Base-by-base conservation (phyloP, 2,797 vertebrate genomes). In the Molossus alvarezi region DNA sequence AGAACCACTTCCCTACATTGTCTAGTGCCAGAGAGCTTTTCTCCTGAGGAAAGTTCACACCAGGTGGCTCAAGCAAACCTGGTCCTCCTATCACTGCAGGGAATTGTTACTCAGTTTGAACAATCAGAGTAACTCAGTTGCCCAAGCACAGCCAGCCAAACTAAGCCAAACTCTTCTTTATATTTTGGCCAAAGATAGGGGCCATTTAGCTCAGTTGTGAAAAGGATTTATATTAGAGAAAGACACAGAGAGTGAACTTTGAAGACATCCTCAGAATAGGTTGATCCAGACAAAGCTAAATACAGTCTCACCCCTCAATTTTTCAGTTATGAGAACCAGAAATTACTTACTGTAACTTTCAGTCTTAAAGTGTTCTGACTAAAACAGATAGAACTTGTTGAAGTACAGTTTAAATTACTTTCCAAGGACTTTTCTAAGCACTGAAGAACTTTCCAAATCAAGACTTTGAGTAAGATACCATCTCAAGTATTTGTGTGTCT, bases 341-440 rank as follows among this genome's bases (percentile, higher is more conserved):
- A 64, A 48, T 21, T 77, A 12, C 27, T 76, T 62, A 55, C 23
- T 79, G 0, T 41, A 64, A 60, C 53, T 48, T 84, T 62, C 9
- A 81, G 18, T 48, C 57, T 64, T 64, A 83, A 92, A 18, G 6
- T 23, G 2, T 85, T 37, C 37, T 58, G 5, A 51, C 18, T 23
- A 85, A 88, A 95, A 81, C 12, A 79, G 11, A 60, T 25, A 77
- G 23, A 88, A 85, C 37, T n/a, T 79, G 23, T 20, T 91, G 62
- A 88, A 73, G 25, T 53, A 72, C 1, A 64, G 33, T 57, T 48
- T 37, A 84, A 62, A 72, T 81, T 88, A 0, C 71, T 48, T 84
- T 72, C 85, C 71, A 89, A 83, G 3, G 29, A 58, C 18, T n/a
- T 45, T 92, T 60, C 86, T 53, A 92, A 88, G 45, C 5, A 69